Conservation (phyloP, 2,888 invertebrate species). For the Aelia acuminata region DNA sequence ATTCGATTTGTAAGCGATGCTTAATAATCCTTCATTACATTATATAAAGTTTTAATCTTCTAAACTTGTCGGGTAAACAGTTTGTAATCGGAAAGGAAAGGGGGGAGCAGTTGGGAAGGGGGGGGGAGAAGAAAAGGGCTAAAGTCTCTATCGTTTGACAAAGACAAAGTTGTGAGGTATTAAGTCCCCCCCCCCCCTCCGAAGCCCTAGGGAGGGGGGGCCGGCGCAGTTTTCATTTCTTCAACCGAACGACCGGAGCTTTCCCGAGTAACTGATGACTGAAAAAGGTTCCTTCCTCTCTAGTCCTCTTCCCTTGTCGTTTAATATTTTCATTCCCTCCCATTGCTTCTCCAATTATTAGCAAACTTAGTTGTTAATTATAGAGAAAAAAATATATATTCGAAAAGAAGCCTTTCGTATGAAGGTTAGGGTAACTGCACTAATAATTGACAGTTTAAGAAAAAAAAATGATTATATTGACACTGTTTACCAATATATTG, state of each 20-base stretch:
- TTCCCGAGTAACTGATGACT: slow-evolving; percentile 45
- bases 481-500: too few relatives aligned
- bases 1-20: slow-evolving; percentile 46
- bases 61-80: slow-evolving; percentile 54
- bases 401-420: too few relatives aligned
- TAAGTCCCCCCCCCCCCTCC: background rate
- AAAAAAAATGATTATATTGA: too few relatives aligned
- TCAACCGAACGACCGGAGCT: background rate
- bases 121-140: slow-evolving; percentile 4
- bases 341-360: background rate
- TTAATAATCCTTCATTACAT: slow-evolving; percentile 36
- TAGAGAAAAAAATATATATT: background rate
- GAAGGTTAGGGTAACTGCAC: too few relatives aligned
- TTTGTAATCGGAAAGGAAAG: slow-evolving; percentile 45
- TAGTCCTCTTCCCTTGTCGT: slow-evolving; percentile 7
- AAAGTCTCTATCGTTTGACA: slow-evolving; percentile 44
- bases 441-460: too few relatives aligned
- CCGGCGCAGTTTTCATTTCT: slow-evolving; percentile 23
- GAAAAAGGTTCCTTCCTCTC: background rate
- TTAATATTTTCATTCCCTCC: slow-evolving; percentile 1
- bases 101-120: background rate
- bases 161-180: slow-evolving; percentile 51
- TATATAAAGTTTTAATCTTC: slow-evolving; percentile 53
- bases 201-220: background rate
- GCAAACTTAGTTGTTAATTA: background rate